Evolutionary conservation across 2,888 invertebrate genomes (phyloP).

Genomic region (Heliconius ismenius): DNA sequence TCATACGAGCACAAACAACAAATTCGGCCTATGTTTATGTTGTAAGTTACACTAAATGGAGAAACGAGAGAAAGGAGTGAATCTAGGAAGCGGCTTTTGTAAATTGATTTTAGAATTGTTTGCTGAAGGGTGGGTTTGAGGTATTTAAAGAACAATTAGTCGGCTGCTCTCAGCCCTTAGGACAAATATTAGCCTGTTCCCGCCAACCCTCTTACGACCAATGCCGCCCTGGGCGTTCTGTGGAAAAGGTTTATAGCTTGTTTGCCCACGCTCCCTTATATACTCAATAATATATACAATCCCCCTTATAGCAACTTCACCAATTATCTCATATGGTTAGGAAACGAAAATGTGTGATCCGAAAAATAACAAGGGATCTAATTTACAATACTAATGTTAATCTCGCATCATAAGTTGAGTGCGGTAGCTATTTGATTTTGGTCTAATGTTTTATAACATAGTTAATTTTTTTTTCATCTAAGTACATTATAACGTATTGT

Average conservation of each 20-base stretch:
- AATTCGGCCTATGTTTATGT: constrained; percentile 53
- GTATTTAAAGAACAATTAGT: constrained; percentile 82
- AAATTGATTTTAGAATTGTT: constrained; percentile 78
- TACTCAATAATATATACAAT: constrained; percentile 62
- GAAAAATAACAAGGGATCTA: constrained; percentile 32
- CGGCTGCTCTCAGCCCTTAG: constrained; percentile 74
- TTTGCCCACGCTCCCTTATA: constrained; percentile 72
- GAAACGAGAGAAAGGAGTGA: constrained; percentile 55
- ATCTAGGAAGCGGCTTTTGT: constrained; percentile 65
- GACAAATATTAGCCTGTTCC: constrained; percentile 79
- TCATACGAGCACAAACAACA: background rate
- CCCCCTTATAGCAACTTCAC: constrained; percentile 57
- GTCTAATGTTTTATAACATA: constrained; percentile 21
- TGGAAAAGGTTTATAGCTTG: constrained; percentile 71
- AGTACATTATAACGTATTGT: background rate
- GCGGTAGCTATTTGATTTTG: constrained; percentile 48
- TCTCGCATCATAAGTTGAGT: background rate
- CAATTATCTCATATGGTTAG: constrained; percentile 51
- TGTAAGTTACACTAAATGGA: constrained; percentile 60
- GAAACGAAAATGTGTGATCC: constrained; percentile 32
- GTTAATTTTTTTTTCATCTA: background rate
- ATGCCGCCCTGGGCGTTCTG: constrained; percentile 70
- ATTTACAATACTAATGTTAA: constrained; percentile 16
- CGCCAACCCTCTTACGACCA: constrained; percentile 76
- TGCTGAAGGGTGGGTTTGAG: constrained; percentile 71